Percentiles rank a stretch among this genome's conserved stretches.
phyloP scores from a whole-genome alignment of 2,888 invertebrate genomes.

The Azorinus chamasolen region DNA sequence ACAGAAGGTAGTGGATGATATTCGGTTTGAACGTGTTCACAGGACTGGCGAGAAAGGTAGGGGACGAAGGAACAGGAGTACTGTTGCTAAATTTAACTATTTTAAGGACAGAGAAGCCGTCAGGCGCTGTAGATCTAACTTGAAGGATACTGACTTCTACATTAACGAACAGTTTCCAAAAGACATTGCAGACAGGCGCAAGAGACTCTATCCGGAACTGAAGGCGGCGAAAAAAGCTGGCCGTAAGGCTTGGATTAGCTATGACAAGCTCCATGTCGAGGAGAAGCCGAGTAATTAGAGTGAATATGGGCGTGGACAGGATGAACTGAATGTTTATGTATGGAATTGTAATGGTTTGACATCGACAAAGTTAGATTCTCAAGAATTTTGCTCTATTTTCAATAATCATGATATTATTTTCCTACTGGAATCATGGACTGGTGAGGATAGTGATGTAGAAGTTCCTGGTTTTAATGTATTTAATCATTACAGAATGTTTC shows the following conservation, averaged over 20 bases:
- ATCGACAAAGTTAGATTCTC: conserved; percentile 3
- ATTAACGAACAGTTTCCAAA: conserved; percentile 44
- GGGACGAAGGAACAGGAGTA: conserved; percentile 16
- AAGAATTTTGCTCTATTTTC: conserved; percentile 8
- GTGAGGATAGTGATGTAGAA: conserved; percentile 1
- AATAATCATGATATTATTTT: conserved; percentile 11
- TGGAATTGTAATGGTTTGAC: conserved; percentile 36
- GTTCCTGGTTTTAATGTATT: neutral
- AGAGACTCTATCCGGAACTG: conserved; percentile 15
- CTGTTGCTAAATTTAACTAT: conserved; percentile 39
- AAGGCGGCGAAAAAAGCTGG: conserved; percentile 9
- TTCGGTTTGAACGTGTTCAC: conserved; percentile 30
- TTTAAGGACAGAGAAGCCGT: conserved; percentile 40
- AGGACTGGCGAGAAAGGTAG: conserved; percentile 8
- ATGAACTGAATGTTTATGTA: conserved; percentile 17
- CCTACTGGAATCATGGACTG: conserved; percentile 15
- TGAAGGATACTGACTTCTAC: conserved; percentile 11
- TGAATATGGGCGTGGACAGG: conserved; percentile 11
- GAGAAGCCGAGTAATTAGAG: neutral
- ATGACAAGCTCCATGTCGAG: conserved; percentile 32
- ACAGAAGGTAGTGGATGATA: conserved; percentile 1
- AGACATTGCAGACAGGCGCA: conserved; percentile 13
- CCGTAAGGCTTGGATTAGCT: conserved; percentile 18
- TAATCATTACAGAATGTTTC: conserved; percentile 9
- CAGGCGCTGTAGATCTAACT: conserved; percentile 8